Conservation (phyloP, 2,888 invertebrate species). For the Choreutis nemorana region DNA sequence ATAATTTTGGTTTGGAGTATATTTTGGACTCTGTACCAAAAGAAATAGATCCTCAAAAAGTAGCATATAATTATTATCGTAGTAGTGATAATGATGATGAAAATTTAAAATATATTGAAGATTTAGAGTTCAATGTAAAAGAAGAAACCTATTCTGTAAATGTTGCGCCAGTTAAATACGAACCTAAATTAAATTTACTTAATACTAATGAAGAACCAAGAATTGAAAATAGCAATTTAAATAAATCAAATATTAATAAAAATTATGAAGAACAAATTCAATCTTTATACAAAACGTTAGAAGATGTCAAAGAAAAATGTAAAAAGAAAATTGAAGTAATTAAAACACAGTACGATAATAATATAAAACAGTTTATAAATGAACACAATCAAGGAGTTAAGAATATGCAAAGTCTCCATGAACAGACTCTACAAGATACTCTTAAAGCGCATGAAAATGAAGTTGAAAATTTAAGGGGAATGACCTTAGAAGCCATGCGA, state of each 20-base stretch:
- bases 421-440: conserved; percentile 54
- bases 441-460: conserved; percentile 58
- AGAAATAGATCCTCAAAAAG: conserved; percentile 20
- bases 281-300: conserved; percentile 29
- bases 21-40: conserved; percentile 26
- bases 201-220: conserved; percentile 8
- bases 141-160: conserved; percentile 13
- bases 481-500: conserved; percentile 54
- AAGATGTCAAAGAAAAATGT: conserved; percentile 38
- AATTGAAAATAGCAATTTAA: conserved; percentile 15
- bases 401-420: conserved; percentile 61
- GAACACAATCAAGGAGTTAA: conserved; percentile 64
- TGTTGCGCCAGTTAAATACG: too few relatives aligned
- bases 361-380: conserved; percentile 57
- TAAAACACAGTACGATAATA: conserved; percentile 60
- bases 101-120: conserved; percentile 10
- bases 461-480: conserved; percentile 49
- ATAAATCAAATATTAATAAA: conserved; percentile 23
- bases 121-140: conserved; percentile 5
- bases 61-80: conserved; percentile 13
- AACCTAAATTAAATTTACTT: too few relatives aligned
- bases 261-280: conserved; percentile 37
- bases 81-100: conserved; percentile 27
- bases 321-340: conserved; percentile 48
- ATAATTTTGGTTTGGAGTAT: conserved; percentile 29